Percentiles rank a stretch among this genome's conserved stretches.
phyloP scores from a whole-genome alignment of 2,113 vertebrate genomes.

The Oxyura jamaicensis region DNA sequence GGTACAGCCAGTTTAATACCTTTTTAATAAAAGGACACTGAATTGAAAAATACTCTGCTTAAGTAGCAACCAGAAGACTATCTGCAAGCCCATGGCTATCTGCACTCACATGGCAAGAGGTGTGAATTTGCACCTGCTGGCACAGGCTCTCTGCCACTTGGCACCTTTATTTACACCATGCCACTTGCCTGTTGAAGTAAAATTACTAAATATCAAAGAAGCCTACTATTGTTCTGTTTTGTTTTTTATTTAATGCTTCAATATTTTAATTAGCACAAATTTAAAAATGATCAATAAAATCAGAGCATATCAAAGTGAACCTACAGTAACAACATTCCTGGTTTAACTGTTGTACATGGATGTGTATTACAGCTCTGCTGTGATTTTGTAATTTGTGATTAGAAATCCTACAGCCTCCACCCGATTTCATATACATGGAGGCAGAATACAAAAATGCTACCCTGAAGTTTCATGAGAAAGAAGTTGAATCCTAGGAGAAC shows the following conservation, averaged over 20 bases:
- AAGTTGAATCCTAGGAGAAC: neutral
- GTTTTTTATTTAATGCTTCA: neutral
- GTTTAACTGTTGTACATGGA: neutral
- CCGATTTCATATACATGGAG: neutral
- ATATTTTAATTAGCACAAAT: neutral
- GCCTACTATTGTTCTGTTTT: neutral
- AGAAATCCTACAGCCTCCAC: neutral
- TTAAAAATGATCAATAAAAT: constrained; percentile 28
- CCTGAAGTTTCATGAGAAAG: neutral
- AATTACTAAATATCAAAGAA: neutral
- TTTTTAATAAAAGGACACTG: neutral
- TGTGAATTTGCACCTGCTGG: neutral
- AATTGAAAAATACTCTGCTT: constrained; percentile 3
- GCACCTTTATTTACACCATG: neutral
- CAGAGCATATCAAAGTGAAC: neutral
- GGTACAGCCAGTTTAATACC: neutral
- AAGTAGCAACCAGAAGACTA: neutral
- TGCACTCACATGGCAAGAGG: neutral
- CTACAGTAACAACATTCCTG: neutral
- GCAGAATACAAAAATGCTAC: neutral
- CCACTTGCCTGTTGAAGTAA: neutral
- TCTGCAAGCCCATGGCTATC: neutral
- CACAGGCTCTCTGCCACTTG: neutral
- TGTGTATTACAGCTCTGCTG: neutral
- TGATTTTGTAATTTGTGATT: neutral